Evolutionary conservation across 2,888 invertebrate genomes (phyloP).

Genomic region (Caenorhabditis virilis): DNA sequence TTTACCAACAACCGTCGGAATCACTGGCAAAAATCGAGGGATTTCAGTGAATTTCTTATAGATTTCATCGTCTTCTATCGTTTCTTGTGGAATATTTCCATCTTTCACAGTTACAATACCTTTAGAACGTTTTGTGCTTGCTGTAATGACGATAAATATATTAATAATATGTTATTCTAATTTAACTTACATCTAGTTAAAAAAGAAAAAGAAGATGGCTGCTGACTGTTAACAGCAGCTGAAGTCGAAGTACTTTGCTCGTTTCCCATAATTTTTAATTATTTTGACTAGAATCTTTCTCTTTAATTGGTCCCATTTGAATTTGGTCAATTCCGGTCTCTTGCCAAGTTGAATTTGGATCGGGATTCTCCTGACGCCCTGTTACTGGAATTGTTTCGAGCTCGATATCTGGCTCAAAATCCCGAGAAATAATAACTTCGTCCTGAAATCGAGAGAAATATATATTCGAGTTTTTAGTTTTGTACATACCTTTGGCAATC

Average conservation of each 20-base stretch:
- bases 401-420: constrained; percentile 56
- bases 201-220: constrained; percentile 54
- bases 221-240: constrained; percentile 8
- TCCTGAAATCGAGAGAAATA: constrained; percentile 33
- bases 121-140: constrained; percentile 41
- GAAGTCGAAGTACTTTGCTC: constrained; percentile 42
- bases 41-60: constrained; percentile 48
- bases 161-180: background rate
- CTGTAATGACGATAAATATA: constrained; percentile 1
- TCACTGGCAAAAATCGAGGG: constrained; percentile 53
- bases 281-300: background rate
- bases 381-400: constrained; percentile 50
- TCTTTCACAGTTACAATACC: constrained; percentile 48
- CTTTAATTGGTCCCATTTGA: constrained; percentile 37
- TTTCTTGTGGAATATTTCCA: constrained; percentile 36
- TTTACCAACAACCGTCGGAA: constrained; percentile 44
- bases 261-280: constrained; percentile 44
- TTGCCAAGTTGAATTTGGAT: constrained; percentile 37
- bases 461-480: background rate
- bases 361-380: constrained; percentile 33
- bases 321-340: constrained; percentile 50
- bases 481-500: constrained; percentile 43
- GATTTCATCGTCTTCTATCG: constrained; percentile 43
- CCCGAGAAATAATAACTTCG: constrained; percentile 48
- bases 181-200: constrained; percentile 39